These are phyloP conservation scores for Lampris incognitus DNA, from an alignment of 2,113 vertebrate genomes.

Conservation along the genomic window DNA sequence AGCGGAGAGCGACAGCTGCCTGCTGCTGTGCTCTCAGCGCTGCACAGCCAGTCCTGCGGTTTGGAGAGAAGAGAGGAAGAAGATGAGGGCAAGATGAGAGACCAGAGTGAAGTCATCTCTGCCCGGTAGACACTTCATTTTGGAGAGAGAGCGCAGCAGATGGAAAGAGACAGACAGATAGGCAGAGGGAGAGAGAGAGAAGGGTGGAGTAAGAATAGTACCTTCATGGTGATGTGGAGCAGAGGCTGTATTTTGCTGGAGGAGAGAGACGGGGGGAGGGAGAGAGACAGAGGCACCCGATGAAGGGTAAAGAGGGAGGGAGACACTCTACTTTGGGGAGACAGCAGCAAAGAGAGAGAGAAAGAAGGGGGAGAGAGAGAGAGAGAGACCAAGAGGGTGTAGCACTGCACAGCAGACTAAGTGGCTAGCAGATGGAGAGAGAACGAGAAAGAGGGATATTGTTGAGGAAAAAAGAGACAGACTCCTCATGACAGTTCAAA, in stretches of 20 bases:
- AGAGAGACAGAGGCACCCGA: too few species aligned
- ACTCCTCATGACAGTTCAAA: too few species aligned
- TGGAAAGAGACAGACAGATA: not conserved
- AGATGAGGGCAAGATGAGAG: not conserved
- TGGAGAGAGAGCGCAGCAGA: conserved; percentile 19
- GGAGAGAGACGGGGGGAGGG: too few species aligned
- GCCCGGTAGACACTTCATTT: not conserved
- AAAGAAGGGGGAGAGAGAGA: not conserved
- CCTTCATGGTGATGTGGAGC: too few species aligned
- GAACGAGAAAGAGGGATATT: not conserved
- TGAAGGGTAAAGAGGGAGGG: too few species aligned
- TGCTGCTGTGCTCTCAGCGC: conserved; percentile 10
- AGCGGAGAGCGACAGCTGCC: not conserved
- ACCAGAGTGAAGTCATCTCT: conserved; percentile 26
- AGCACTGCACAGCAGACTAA: too few species aligned
- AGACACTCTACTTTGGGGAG: too few species aligned
- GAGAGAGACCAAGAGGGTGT: not conserved
- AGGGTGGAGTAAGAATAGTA: not conserved
- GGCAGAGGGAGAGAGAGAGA: not conserved
- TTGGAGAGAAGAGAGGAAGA: conserved; percentile 1
- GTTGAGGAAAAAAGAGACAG: not conserved
- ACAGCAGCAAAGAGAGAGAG: not conserved
- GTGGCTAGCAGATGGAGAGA: too few species aligned
- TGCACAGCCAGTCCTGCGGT: conserved; percentile 31
- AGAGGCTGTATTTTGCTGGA: too few species aligned